A percentile compares a stretch with the other conserved stretches of the same genome.
Conservation (phyloP, 2,888 invertebrate species). For the Thelaira solivaga region DNA sequence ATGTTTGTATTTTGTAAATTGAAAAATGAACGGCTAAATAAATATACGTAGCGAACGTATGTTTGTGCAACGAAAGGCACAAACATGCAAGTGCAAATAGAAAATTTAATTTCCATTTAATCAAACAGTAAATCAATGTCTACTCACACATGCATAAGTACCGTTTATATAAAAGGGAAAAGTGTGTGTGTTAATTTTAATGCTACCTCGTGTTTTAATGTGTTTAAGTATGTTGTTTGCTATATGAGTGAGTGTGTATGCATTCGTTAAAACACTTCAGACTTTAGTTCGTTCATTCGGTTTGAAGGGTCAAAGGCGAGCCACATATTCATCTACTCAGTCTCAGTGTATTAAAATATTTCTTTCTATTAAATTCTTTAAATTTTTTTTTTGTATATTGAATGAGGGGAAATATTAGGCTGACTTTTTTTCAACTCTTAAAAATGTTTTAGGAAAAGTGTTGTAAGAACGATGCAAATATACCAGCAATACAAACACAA, state of each 20-base stretch:
- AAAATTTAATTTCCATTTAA: conserved; percentile 51
- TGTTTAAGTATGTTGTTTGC: conserved; percentile 8
- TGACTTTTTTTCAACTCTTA: too few species aligned
- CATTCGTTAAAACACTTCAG: conserved; percentile 30
- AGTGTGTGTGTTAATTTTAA: background rate
- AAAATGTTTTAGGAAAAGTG: too few species aligned
- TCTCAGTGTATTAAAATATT: background rate
- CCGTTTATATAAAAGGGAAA: background rate
- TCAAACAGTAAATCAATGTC: conserved; percentile 59
- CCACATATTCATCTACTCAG: background rate
- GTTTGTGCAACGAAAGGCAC: conserved; percentile 2
- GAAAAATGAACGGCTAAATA: too few species aligned
- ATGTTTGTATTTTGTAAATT: background rate
- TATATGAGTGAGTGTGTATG: too few species aligned
- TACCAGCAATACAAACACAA: too few species aligned
- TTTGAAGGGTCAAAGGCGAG: conserved; percentile 43
- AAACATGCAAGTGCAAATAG: background rate
- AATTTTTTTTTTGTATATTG: background rate
- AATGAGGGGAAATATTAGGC: background rate
- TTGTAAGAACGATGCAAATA: too few species aligned
- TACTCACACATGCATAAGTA: conserved; percentile 34
- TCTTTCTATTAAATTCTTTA: background rate
- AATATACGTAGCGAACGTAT: too few species aligned
- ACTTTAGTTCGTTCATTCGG: conserved; percentile 41
- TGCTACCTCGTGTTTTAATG: background rate